Evolutionary conservation across 1,140 invertebrate genomes (phyloP).

Genomic region (Thaumatotibia leucotreta): DNA sequence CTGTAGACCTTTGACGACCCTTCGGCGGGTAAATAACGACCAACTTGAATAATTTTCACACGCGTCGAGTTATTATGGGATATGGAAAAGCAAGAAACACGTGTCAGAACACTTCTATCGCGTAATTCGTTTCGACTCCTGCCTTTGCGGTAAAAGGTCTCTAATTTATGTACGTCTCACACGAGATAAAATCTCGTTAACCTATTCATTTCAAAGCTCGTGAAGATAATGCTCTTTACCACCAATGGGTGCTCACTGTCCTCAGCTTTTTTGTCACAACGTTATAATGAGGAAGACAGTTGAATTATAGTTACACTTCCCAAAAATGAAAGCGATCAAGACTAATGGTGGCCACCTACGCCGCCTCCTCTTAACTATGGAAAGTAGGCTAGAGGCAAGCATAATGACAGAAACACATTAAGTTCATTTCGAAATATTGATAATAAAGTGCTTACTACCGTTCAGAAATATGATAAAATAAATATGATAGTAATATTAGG

Average conservation of each 20-base stretch:
- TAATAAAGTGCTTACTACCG: background rate
- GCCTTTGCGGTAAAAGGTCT: constrained; percentile 12
- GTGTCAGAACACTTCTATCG: background rate
- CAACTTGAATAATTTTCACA: constrained; percentile 47
- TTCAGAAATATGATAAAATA: background rate
- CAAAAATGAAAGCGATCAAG: constrained; percentile 4
- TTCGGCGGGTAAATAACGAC: constrained; percentile 32
- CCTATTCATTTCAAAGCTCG: background rate
- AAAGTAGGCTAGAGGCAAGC: background rate
- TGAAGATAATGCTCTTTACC: constrained; percentile 3
- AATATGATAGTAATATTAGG: background rate
- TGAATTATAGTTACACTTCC: background rate
- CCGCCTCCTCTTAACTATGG: background rate
- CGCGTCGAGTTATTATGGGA: constrained; percentile 36
- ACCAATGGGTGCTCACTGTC: background rate
- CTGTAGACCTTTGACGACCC: constrained; percentile 29
- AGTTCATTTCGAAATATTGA: constrained; percentile 2
- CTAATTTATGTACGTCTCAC: constrained; percentile 1
- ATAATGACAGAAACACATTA: constrained; percentile 7
- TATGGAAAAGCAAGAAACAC: constrained; percentile 37
- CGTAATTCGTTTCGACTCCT: constrained; percentile 13
- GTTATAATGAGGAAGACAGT: background rate
- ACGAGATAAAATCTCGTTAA: constrained; percentile 6
- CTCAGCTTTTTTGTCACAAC: background rate
- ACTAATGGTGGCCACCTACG: background rate